Evolutionary conservation across 2,797 vertebrate species (phyloP), one percentile per base, ranked within the genome.

Genomic region (Naso thynnoides): DNA sequence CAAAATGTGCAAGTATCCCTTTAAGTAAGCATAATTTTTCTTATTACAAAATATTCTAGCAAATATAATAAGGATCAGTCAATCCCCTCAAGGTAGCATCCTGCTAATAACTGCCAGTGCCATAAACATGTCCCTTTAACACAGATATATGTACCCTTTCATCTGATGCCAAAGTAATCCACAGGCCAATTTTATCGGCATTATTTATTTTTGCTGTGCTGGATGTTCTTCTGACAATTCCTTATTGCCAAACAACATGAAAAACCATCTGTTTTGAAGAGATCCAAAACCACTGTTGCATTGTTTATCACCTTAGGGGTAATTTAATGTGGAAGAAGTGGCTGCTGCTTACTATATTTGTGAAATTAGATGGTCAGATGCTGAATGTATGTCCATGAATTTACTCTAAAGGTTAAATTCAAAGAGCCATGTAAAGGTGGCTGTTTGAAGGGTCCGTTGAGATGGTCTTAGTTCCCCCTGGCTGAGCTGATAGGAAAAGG

Each of bases 381-480:
- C 42, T 67, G 48, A 52, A 69, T 77, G 73, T 56, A 76, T 38
- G 19, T 42, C 50, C 11, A 23, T 59, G 29, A 62, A 76, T 86
- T 83, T 63, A 72, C 23, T 68, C 15, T 8, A 36, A 45, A 77
- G 70, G 60, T 88, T 81, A 75, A 68, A 83, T 87, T 84, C 66
- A 61, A 60, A 77, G 31, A 77, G 45, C 33, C 69, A 72, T 80
- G 45, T 70, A 71, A 84, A 82, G 71, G 70, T 60, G 59, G 58
- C 70, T 84, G 86, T 90, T 79, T 87, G 88, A 88, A 88, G 73
- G 81, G 74, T 85, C 76, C 41, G 11, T 54, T 31, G 80, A 86
- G 79, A 84, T 86, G 56, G 73, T 81, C 75, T 86, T 77, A 83
- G 87, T 85, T 91, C 76, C 83, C 78, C 84, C 85, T 73, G 83